Base-by-base conservation (phyloP, 2,113 vertebrate genomes). In the Mobula birostris region DNA sequence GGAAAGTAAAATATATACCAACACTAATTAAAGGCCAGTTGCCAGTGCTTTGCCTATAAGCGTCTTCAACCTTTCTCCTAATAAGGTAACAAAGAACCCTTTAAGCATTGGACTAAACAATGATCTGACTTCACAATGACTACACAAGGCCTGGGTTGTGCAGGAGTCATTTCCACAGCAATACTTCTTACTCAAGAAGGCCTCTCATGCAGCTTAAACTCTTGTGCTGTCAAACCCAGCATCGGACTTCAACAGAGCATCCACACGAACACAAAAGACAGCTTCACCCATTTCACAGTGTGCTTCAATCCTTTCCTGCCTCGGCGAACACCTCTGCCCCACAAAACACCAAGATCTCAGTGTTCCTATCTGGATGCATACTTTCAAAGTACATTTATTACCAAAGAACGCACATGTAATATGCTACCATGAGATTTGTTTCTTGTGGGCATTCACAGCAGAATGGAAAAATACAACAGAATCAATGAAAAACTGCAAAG, bases 11-110 rank as follows among this genome's bases (percentile, higher is more conserved):
- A 87, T 27, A 61, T 61, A 87, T 12, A 61, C 56, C 56, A 4
- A 6, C 83, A 94, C 94, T 95, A 94, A 96, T 97, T 97, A 97
- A 97, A 96, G 97, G 95, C 95, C 95, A 96, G 74, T 94, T 94
- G 95, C 92, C 95, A 96, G 94, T 96, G 94, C 94, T 95, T 96
- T 95, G 94, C 27, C 24, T 92, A 95, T 95, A 94, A 96, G 82
- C 94, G 95, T 94, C 95, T 96, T 95, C 96, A 95, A 95, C 94
- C 94, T 94, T 94, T 94, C 94, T 94, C 76, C 94, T 94, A 96
- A 95, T 94, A 95, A 94, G 94, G 87, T 94, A 96, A 96, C 94
- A 96, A 96, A 96, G 94, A 95, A 94, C 82, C 76, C 94, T 95
- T 94, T 96, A 96, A 95, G 95, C 95, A 94, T 91, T 56, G 76